These are phyloP conservation scores for Chaetodon trifascialis DNA, from an alignment of 2,113 vertebrate genomes.

Conservation along the genomic window DNA sequence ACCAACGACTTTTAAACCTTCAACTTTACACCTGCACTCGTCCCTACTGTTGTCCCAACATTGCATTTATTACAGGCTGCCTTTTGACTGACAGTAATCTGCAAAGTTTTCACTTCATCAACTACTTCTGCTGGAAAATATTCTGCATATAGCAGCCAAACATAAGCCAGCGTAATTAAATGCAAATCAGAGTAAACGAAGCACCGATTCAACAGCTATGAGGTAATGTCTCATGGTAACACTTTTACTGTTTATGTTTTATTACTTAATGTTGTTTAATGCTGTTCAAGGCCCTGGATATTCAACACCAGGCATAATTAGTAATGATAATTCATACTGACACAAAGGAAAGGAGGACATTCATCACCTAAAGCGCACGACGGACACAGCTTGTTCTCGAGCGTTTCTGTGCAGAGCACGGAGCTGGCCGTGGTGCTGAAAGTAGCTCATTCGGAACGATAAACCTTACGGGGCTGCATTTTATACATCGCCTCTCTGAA, in stretches of 20 bases:
- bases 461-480: slow-evolving; percentile 18
- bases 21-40: background rate
- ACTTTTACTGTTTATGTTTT: slow-evolving; percentile 18
- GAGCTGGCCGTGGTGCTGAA: slow-evolving; percentile 71
- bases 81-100: background rate
- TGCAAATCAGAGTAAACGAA: slow-evolving; percentile 33
- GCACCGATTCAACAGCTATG: slow-evolving; percentile 14
- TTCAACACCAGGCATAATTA: slow-evolving; percentile 16
- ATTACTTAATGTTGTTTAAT: slow-evolving; percentile 14
- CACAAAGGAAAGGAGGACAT: background rate
- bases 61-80: no score
- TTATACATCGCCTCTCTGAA: slow-evolving; percentile 16
- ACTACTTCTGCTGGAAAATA: background rate
- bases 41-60: background rate
- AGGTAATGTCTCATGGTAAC: background rate
- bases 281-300: background rate
- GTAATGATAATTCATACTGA: slow-evolving; percentile 9
- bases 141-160: background rate
- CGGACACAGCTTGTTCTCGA: background rate
- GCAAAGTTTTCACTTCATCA: background rate
- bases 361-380: slow-evolving; percentile 4
- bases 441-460: slow-evolving; percentile 40
- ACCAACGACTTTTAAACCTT: background rate
- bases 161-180: slow-evolving; percentile 17
- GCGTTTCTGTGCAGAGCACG: background rate